Evolutionary conservation across 64 coral and sea anemone species (phyloP), one percentile per base, ranked within the genome.

Genomic region (Porites lutea): DNA sequence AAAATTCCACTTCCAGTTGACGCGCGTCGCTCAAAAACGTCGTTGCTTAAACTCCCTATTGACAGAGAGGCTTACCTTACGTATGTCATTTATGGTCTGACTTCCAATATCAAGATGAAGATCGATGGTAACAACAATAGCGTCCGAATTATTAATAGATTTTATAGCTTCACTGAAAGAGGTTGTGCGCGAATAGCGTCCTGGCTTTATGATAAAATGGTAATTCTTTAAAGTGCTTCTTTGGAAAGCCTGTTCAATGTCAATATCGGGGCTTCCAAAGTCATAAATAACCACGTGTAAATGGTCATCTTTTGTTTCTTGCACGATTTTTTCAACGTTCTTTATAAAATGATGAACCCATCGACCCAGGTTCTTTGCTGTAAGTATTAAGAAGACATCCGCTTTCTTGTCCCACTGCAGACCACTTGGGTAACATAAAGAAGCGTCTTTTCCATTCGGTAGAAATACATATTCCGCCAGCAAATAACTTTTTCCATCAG

Each of bases 321-420:
- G 21, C 11, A 65, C 47, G n/a, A 86, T 65, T n/a, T 22, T 86
- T 86, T 86, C 82, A 58, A 86, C 61, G 9, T 19, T 86, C 58
- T 86, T 86, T 2, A 86, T 86, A 64, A 86, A 86, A 86, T 83
- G 79, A 9, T 83, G 79, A 59, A 83, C 13, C 55, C 80, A 83
- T 52, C 80, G 52, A 44, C 80, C 82, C 13, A 65, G 82, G 64
- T 86, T 86, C 66, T 86, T 13, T 63, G 82, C 82, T 64, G 82
- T 86, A 4, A 83, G 8, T 3, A 83, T 59, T 59, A 83, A 58
- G 10, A 63, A 83, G 44, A 83, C 80, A 66, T 87, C 65, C 6
- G 84, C 84, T 6, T 2, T 71, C 43, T 48, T 87, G 22, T 87
- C 72, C 84, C 84, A 86, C 8, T 48, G 82, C 7, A 86, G 19